Percentiles rank a stretch among this genome's conserved stretches.
phyloP scores from a whole-genome alignment of 2,888 invertebrate species.

The Malthinus flaveolus region DNA sequence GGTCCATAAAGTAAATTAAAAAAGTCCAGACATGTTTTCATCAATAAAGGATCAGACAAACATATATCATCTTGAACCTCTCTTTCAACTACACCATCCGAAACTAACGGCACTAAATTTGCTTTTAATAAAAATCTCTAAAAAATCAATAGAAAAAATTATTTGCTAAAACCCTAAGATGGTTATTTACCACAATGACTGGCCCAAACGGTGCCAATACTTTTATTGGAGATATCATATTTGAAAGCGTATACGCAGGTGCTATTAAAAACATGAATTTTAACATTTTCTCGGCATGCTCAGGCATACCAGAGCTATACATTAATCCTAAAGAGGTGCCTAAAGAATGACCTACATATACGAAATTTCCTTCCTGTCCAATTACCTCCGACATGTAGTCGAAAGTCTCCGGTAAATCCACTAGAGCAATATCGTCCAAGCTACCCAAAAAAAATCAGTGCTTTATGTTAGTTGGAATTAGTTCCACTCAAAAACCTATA shows the following conservation, averaged over 20 bases:
- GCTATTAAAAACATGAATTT: not conserved
- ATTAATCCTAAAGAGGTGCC: not conserved
- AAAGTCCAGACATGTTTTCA: not conserved
- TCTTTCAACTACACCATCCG: not conserved
- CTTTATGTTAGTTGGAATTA: too few species aligned
- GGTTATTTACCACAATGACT: not conserved
- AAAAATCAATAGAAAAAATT: not conserved
- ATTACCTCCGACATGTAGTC: not conserved
- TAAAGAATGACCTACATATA: not conserved
- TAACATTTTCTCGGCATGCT: not conserved
- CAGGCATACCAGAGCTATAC: not conserved
- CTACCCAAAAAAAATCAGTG: too few species aligned
- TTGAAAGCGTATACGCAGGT: not conserved
- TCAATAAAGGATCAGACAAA: not conserved
- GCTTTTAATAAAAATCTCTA: not conserved
- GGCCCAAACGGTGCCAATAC: not conserved
- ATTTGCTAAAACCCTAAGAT: not conserved
- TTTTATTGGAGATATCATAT: constrained; percentile 1
- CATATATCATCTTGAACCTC: not conserved
- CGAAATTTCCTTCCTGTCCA: not conserved
- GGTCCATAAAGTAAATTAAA: constrained; percentile 2
- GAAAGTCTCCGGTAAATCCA: not conserved
- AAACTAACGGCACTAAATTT: not conserved
- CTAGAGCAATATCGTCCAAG: not conserved
- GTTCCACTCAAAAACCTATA: too few species aligned